A percentile compares a stretch with the other conserved stretches of the same genome.
Evolutionary conservation across 2,888 invertebrate genomes (phyloP).

Genomic region (Crepidodera aurea): DNA sequence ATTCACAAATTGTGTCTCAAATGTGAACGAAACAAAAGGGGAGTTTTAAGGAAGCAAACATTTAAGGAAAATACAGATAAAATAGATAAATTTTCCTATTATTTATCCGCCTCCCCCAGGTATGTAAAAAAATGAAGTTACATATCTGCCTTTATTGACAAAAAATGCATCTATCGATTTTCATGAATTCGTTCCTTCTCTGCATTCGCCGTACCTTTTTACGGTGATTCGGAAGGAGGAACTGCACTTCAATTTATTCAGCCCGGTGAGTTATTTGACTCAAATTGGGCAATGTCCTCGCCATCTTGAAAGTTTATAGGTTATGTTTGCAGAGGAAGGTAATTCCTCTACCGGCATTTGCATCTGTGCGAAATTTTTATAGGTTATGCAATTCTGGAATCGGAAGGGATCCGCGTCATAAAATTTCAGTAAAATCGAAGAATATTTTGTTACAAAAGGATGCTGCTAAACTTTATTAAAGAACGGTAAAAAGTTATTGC

Average conservation of each 20-base stretch:
- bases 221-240: not conserved
- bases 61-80: no score
- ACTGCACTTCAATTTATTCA: constrained; percentile 15
- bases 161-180: no score
- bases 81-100: no score
- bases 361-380: constrained; percentile 15
- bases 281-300: constrained; percentile 14
- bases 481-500: no score
- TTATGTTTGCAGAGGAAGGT: constrained; percentile 14
- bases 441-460: not conserved
- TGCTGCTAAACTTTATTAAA: not conserved
- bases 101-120: no score
- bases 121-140: no score
- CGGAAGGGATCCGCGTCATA: not conserved
- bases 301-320: constrained; percentile 11
- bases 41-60: no score
- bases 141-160: no score
- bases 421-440: constrained; percentile 3
- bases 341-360: not conserved
- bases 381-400: constrained; percentile 12
- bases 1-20: no score
- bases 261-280: constrained; percentile 11
- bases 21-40: no score
- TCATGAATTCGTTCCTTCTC: not conserved
- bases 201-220: not conserved